phyloP scores from a whole-genome alignment of 1,140 invertebrate genomes.

The Pomacea maculata region DNA sequence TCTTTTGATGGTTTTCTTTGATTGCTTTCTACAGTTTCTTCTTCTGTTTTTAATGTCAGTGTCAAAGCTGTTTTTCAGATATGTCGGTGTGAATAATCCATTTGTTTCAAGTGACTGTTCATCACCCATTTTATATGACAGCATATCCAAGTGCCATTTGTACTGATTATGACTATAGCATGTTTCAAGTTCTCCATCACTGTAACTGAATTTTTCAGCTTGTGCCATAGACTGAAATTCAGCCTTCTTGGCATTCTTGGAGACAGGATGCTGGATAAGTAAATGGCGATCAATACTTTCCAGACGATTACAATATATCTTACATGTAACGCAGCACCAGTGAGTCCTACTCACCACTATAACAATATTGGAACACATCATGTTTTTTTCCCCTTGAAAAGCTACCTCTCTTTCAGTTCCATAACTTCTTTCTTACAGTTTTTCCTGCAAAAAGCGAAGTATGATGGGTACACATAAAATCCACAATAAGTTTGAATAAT shows the following conservation, averaged over 20 bases:
- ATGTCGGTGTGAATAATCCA: background rate
- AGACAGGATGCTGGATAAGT: background rate
- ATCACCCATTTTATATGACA: background rate
- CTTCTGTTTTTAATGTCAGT: background rate
- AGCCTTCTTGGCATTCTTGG: background rate
- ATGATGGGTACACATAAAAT: too few relatives aligned
- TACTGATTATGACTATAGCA: too few relatives aligned
- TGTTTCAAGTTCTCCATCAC: constrained; percentile 14
- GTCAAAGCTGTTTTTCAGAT: background rate
- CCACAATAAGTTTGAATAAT: too few relatives aligned
- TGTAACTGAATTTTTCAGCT: background rate
- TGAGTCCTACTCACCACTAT: constrained; percentile 18
- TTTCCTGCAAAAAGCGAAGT: too few relatives aligned
- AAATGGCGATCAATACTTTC: constrained; percentile 20
- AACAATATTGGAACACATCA: constrained; percentile 11
- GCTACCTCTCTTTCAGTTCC: too few relatives aligned
- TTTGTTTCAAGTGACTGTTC: background rate
- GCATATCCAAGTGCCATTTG: background rate
- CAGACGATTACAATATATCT: background rate
- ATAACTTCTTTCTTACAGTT: too few relatives aligned
- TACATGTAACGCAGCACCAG: constrained; percentile 18
- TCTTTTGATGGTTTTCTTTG: background rate
- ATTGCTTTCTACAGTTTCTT: background rate
- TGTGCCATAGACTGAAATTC: background rate
- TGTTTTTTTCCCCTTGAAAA: background rate